Conservation (phyloP, 2,888 invertebrate species). For the Belgica antarctica region DNA sequence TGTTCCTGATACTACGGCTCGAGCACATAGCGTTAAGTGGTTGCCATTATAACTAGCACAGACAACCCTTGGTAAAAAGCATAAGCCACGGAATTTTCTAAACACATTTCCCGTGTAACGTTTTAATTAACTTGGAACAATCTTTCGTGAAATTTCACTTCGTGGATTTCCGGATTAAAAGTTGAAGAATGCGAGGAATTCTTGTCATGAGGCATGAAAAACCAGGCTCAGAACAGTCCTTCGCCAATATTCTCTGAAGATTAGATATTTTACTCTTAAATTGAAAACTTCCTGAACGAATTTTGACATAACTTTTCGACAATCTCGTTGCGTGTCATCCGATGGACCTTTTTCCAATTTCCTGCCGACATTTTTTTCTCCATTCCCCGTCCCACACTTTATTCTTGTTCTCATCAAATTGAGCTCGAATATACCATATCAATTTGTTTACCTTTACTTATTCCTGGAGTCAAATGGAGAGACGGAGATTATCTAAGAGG, state of each 20-base stretch:
- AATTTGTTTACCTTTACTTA: slow-evolving; percentile 23
- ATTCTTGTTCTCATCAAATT: background rate
- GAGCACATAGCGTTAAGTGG: no score
- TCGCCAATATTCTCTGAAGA: no score
- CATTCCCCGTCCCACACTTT: background rate
- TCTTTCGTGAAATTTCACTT: background rate
- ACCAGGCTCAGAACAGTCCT: no score
- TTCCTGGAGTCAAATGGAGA: background rate
- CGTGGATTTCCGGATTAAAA: background rate
- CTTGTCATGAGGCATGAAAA: no score
- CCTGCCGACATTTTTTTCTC: background rate
- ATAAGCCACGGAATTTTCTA: no score
- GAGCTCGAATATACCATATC: slow-evolving; percentile 8
- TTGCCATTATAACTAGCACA: no score
- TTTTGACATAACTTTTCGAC: background rate
- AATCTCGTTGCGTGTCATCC: background rate
- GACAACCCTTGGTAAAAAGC: no score
- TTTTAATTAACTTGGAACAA: slow-evolving; percentile 1
- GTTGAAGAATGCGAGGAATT: background rate
- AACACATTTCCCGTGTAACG: background rate
- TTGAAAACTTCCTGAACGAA: slow-evolving; percentile 23
- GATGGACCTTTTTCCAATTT: slow-evolving; percentile 25
- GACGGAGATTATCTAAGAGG: background rate
- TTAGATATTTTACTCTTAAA: no score
- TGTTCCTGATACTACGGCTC: no score